Conservation (phyloP, 2,113 vertebrate genomes). For the Python bivittatus region DNA sequence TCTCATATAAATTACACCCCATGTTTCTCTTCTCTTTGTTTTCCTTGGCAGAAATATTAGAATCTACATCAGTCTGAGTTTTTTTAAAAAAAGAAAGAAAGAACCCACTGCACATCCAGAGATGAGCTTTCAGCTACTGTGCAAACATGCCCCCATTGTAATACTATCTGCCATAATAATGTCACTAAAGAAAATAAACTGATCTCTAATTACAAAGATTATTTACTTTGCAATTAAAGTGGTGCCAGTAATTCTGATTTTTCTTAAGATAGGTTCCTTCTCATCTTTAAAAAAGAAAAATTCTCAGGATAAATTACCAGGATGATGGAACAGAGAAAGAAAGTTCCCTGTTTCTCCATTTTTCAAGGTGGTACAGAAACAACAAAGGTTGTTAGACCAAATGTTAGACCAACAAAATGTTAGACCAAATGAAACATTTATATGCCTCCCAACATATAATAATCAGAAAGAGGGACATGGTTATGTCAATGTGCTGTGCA, state of each 20-base stretch:
- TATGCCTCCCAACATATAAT: neutral
- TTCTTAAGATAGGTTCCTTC: neutral
- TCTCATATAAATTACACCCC: neutral
- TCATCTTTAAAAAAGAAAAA: neutral
- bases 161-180: conserved; percentile 19
- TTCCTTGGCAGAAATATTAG: conserved; percentile 1
- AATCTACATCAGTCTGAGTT: neutral
- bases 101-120: neutral
- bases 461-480: neutral
- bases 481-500: neutral
- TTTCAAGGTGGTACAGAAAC: neutral
- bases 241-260: conserved; percentile 14
- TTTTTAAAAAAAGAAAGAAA: neutral
- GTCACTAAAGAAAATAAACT: conserved; percentile 10
- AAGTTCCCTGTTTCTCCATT: neutral
- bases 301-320: neutral
- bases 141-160: neutral
- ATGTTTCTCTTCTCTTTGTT: neutral
- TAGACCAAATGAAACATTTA: neutral
- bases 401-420: neutral
- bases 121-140: conserved; percentile 4
- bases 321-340: neutral
- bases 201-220: conserved; percentile 8
- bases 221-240: conserved; percentile 23
- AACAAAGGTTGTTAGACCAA: neutral